Evolutionary conservation across 2,113 vertebrate species (phyloP).

Genomic region (Nymphicus hollandicus): DNA sequence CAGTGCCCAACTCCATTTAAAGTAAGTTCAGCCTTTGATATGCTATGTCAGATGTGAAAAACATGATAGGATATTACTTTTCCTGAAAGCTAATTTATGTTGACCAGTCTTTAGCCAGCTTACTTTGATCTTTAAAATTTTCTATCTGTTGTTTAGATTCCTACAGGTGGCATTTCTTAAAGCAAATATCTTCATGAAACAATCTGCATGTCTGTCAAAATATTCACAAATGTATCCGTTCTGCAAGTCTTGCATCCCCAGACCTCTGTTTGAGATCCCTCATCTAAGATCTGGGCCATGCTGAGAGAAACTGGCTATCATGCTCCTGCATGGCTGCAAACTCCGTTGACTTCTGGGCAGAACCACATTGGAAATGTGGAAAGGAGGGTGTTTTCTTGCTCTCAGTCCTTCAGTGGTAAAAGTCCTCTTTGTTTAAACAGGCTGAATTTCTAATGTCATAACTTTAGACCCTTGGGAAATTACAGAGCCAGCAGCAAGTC

Average conservation of each 20-base stretch:
- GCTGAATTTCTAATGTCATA: neutral
- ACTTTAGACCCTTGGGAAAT: neutral
- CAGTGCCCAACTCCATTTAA: neutral
- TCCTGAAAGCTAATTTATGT: neutral
- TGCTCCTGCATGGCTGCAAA: neutral
- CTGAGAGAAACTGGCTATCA: neutral
- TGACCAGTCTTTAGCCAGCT: neutral
- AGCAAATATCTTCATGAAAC: neutral
- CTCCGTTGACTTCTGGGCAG: neutral
- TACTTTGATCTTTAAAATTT: neutral
- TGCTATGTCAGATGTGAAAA: neutral
- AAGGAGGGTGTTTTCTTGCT: neutral
- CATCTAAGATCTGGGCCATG: neutral
- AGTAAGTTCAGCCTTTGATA: neutral
- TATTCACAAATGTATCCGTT: neutral
- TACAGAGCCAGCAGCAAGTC: neutral
- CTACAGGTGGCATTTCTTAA: neutral
- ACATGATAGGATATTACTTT: neutral
- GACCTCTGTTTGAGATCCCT: neutral
- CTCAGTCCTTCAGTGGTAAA: neutral
- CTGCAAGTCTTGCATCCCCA: neutral
- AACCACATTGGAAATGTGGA: neutral
- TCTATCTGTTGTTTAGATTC: neutral
- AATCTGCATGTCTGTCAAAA: neutral
- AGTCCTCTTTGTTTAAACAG: accelerated